phyloP scores from a whole-genome alignment of 1,140 invertebrate genomes.

The Lepidurus packardi region DNA sequence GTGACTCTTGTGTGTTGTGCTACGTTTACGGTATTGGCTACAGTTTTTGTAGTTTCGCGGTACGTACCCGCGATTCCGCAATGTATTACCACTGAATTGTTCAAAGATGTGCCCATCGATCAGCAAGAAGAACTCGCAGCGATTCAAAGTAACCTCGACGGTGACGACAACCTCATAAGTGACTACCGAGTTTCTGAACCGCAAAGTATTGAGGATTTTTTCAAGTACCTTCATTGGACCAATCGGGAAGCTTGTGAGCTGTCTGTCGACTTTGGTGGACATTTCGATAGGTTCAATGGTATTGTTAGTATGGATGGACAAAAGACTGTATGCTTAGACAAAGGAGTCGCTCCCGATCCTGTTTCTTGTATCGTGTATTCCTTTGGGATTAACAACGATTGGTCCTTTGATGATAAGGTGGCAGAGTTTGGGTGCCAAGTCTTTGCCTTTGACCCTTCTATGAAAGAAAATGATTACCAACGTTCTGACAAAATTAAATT shows the following conservation, averaged over 20 bases:
- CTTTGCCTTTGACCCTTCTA: constrained; percentile 38
- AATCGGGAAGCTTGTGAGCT: constrained; percentile 20
- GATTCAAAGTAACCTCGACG: too few relatives aligned
- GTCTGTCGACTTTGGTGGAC: constrained; percentile 24
- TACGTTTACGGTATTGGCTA: too few relatives aligned
- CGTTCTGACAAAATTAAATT: not conserved
- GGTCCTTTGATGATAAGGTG: constrained; percentile 39
- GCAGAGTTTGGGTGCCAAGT: constrained; percentile 39
- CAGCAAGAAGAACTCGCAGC: too few relatives aligned
- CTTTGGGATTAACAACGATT: constrained; percentile 37
- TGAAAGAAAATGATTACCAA: constrained; percentile 31
- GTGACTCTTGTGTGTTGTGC: too few relatives aligned
- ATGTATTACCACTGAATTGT: too few relatives aligned
- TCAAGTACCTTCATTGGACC: constrained; percentile 18
- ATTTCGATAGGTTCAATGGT: not conserved
- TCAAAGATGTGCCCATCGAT: too few relatives aligned
- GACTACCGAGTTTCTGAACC: not conserved
- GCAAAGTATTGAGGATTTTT: not conserved
- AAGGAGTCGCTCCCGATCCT: constrained; percentile 27
- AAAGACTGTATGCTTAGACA: constrained; percentile 35
- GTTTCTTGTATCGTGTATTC: constrained; percentile 37
- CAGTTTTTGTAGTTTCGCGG: too few relatives aligned
- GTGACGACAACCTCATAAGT: too few relatives aligned
- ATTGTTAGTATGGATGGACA: constrained; percentile 28
- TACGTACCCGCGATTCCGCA: too few relatives aligned